A percentile compares a stretch with the other conserved stretches of the same genome.
These are phyloP conservation scores for Antedon bifida DNA, from an alignment of 35 echinoderm and acorn worm genomes.

Conservation along the genomic window DNA sequence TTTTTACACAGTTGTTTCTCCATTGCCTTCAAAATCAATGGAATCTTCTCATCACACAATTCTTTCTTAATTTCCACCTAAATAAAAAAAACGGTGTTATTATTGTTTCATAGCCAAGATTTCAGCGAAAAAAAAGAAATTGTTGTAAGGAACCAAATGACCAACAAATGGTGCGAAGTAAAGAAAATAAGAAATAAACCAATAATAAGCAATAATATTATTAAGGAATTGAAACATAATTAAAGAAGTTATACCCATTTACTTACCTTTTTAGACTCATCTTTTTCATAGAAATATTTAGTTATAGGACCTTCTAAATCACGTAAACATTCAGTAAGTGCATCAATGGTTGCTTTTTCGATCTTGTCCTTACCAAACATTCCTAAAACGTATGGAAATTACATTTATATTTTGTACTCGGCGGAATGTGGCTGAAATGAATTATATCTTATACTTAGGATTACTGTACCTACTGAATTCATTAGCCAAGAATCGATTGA, in stretches of 20 bases:
- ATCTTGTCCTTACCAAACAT: background rate
- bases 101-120: too few relatives aligned
- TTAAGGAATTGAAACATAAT: too few relatives aligned
- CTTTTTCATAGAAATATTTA: background rate
- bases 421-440: too few relatives aligned
- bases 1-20: background rate
- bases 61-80: background rate
- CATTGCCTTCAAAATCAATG: background rate
- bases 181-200: too few relatives aligned
- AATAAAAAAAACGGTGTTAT: too few relatives aligned
- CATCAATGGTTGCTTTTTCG: background rate
- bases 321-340: background rate
- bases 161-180: too few relatives aligned
- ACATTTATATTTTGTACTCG: too few relatives aligned
- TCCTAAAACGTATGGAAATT: background rate
- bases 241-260: too few relatives aligned
- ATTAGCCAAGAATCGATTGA: constrained; percentile 21
- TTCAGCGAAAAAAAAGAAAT: too few relatives aligned
- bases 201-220: too few relatives aligned
- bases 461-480: constrained; percentile 26
- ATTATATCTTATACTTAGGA: too few relatives aligned
- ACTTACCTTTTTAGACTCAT: background rate
- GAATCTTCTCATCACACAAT: background rate
- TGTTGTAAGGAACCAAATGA: too few relatives aligned
- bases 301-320: background rate